Evolutionary conservation across 2,797 vertebrate genomes (phyloP).

Genomic region (Lindbergichthys nudifrons): DNA sequence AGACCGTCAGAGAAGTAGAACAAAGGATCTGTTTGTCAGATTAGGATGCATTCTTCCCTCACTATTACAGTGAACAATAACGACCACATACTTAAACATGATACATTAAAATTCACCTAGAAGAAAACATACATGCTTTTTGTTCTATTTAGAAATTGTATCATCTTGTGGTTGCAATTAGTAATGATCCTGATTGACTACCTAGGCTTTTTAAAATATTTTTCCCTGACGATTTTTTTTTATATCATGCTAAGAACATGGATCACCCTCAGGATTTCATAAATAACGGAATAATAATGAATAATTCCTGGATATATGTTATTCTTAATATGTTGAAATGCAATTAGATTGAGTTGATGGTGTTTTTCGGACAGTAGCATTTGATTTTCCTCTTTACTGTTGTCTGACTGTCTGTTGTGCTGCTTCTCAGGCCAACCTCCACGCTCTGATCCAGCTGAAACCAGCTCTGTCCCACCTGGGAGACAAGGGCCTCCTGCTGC

Average conservation of each 20-base stretch:
- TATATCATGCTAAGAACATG: too few relatives aligned
- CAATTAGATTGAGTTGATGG: background rate
- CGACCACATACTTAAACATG: background rate
- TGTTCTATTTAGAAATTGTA: too few relatives aligned
- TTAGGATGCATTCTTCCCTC: background rate
- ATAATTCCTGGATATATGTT: background rate
- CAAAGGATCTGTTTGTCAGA: background rate
- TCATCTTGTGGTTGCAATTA: too few relatives aligned
- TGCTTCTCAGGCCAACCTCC: constrained; percentile 93
- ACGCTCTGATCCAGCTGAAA: constrained; percentile 98
- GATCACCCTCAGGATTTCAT: background rate
- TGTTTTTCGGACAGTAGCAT: background rate
- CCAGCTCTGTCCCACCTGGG: constrained; percentile 97
- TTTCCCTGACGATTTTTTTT: too few relatives aligned
- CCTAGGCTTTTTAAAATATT: too few relatives aligned
- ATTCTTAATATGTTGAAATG: background rate
- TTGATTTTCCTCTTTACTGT: background rate
- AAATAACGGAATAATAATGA: too few relatives aligned
- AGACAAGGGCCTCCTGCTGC: constrained; percentile 96
- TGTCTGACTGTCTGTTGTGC: constrained; percentile 35
- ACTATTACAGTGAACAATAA: background rate
- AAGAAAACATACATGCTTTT: too few relatives aligned
- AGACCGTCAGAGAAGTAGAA: background rate
- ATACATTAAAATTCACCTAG: too few relatives aligned
- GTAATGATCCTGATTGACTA: too few relatives aligned